Base-by-base conservation (phyloP, 1,140 invertebrate genomes). In the Atta colombica region DNA sequence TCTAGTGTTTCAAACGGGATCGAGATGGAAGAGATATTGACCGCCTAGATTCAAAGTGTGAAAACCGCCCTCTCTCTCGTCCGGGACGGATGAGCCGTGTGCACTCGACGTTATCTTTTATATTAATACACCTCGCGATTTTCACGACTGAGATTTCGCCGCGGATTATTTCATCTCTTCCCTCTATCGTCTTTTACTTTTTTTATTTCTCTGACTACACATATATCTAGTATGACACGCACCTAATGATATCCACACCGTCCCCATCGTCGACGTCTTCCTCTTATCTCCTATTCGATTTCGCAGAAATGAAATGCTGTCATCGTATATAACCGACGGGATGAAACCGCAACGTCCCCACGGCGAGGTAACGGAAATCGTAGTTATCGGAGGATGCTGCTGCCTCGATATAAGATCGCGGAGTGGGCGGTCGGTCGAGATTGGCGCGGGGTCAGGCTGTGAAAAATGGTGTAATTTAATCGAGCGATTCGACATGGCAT, bases 1-100 rank as follows among this genome's bases (percentile, higher is more conserved):
- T 94, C 94, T 94, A 93, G 91, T 93, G 93, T 94, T 94, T 94
- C 94, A 93, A 91, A 92, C 91, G 88, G 91, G 90, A 93, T 91
- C 90, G 90, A 77, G 89, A 25, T 78, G 89, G 89, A 87, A 91
- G 84, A 89, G 89, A 77, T 90, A 90, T 90, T 81, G 87, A 87
- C 89, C 89, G 86, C 49, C 74, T 88, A 85, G 72, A 71, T 88
- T 90, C 81, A 55, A 53, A 55, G 68, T 86, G 80, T 60, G 86
- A 88, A 82, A 88, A 90, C 68, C 82, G 61, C 75, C 68, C 25
- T 61, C 58, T 63, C n/a, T 60, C 74, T 75, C 28, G 35, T 63
- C 45, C 49, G 31, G 7, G 49, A 28, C 6, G 58, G 65, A n/a
- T 3, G 35, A 35, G 25, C 39, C 63, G 63, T 65, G 31, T 65